These are phyloP conservation scores for Xiphias gladius DNA, from an alignment of 2,113 vertebrate genomes.

Conservation along the genomic window DNA sequence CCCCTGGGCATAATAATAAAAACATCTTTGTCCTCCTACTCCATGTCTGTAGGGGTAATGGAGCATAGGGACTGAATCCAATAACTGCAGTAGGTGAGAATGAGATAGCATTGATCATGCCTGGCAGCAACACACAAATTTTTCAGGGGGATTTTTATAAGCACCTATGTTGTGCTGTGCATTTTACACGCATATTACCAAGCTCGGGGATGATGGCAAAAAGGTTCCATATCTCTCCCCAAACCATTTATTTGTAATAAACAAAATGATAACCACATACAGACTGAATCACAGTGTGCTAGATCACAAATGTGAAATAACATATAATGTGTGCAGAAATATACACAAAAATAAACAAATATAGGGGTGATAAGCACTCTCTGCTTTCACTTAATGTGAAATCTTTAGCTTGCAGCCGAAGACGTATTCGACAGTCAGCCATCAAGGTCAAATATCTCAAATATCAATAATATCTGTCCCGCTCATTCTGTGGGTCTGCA, in stretches of 20 bases:
- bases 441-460: constrained; percentile 25
- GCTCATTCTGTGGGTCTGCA: constrained; percentile 36
- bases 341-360: constrained; percentile 18
- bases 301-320: constrained; percentile 1
- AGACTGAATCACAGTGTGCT: constrained; percentile 4
- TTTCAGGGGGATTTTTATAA: constrained; percentile 49
- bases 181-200: constrained; percentile 27
- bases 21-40: constrained; percentile 67
- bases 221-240: constrained; percentile 11
- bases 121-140: constrained; percentile 51
- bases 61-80: constrained; percentile 68
- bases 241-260: constrained; percentile 10
- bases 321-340: background rate
- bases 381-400: constrained; percentile 18
- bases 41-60: constrained; percentile 69
- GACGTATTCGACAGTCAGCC: background rate
- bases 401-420: constrained; percentile 25
- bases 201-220: background rate
- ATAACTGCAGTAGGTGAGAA: constrained; percentile 71
- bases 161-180: constrained; percentile 16
- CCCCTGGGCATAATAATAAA: constrained; percentile 70
- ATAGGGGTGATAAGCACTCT: constrained; percentile 3
- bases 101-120: constrained; percentile 76
- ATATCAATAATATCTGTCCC: no score
- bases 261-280: constrained; percentile 22